Conservation (phyloP, 2,888 invertebrate genomes). For the Gymnoscelis rufifasciata region DNA sequence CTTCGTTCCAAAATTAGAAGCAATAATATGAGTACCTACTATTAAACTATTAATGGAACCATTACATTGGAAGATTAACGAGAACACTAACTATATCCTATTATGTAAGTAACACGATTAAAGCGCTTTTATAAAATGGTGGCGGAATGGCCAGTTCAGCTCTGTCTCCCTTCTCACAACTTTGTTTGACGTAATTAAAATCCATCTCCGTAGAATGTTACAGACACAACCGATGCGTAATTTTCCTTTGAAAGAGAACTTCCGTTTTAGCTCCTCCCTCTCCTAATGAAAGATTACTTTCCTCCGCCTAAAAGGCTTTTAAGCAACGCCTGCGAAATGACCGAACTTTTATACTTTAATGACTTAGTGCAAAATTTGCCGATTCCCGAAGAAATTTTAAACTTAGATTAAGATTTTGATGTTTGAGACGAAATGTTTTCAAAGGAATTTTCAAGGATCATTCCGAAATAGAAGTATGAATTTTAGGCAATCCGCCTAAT, state of each 20-base stretch:
- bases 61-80: too few species aligned
- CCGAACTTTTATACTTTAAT: constrained; percentile 79
- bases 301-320: constrained; percentile 78
- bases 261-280: constrained; percentile 76
- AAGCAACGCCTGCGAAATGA: constrained; percentile 77
- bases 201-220: constrained; percentile 66
- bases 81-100: too few species aligned
- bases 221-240: constrained; percentile 74
- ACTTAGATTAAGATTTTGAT: constrained; percentile 78
- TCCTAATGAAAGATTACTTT: constrained; percentile 79
- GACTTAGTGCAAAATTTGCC: constrained; percentile 79
- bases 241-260: constrained; percentile 79
- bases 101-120: too few species aligned
- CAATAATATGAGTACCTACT: too few species aligned
- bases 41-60: too few species aligned
- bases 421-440: constrained; percentile 68
- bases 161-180: constrained; percentile 57
- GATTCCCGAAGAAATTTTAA: constrained; percentile 78
- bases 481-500: constrained; percentile 71
- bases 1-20: too few species aligned
- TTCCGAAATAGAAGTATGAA: constrained; percentile 65
- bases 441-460: constrained; percentile 55
- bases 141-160: constrained; percentile 22
- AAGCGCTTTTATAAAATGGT: constrained; percentile 30
- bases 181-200: constrained; percentile 78